Conservation (phyloP, 2,113 vertebrate genomes). For the Vanacampus margaritifer region DNA sequence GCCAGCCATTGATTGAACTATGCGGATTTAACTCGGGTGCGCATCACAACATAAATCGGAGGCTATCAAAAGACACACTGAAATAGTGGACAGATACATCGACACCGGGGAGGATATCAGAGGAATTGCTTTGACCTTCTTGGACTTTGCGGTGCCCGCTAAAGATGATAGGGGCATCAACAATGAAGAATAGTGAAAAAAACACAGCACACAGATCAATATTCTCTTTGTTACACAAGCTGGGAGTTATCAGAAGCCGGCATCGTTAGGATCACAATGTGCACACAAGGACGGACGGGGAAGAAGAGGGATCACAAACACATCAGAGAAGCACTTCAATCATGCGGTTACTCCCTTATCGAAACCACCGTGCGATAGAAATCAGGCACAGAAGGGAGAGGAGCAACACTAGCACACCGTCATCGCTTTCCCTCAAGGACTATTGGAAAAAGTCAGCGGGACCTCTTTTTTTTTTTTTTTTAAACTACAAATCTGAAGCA, state of each 20-base stretch:
- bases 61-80: neutral
- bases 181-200: neutral
- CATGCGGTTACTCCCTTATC: constrained; percentile 10
- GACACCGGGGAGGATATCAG: neutral
- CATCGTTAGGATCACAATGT: constrained; percentile 3
- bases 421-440: neutral
- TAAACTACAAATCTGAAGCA: neutral
- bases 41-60: neutral
- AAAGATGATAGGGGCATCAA: constrained; percentile 7
- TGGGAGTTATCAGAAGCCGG: constrained; percentile 8
- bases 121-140: constrained; percentile 10
- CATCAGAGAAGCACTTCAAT: constrained; percentile 9
- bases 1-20: constrained; percentile 2
- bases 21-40: neutral
- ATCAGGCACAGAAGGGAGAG: neutral
- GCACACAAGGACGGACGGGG: constrained; percentile 2
- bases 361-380: constrained; percentile 1
- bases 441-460: too few species aligned
- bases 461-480: neutral
- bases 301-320: constrained; percentile 3
- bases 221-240: constrained; percentile 5
- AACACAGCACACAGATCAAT: constrained; percentile 1
- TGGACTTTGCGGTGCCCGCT: constrained; percentile 7
- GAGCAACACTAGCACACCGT: neutral
- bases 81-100: constrained; percentile 2